phyloP scores from a whole-genome alignment of 2,797 vertebrate genomes.

The Centropyge bicolor region DNA sequence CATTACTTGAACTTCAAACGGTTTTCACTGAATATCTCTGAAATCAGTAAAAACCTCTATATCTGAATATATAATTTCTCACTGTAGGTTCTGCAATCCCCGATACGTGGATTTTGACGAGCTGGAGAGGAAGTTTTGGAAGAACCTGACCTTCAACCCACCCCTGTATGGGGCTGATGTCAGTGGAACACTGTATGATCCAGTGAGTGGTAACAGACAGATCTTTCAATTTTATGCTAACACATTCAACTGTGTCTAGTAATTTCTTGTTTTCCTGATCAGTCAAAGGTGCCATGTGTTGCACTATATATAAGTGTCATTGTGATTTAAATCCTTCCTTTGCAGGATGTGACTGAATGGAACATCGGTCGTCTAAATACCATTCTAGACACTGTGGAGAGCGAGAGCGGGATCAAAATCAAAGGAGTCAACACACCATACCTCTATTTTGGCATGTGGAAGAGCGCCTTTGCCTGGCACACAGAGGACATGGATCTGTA shows the following conservation, averaged over 20 bases:
- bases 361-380: conserved; percentile 94
- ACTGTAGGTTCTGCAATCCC: conserved; percentile 91
- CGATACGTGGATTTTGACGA: conserved; percentile 94
- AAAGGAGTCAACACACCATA: conserved; percentile 97
- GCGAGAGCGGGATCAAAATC: conserved; percentile 94
- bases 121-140: conserved; percentile 98
- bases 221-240: background rate
- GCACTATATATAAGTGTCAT: background rate
- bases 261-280: background rate
- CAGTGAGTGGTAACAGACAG: conserved; percentile 81
- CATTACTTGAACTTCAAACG: background rate
- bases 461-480: conserved; percentile 98
- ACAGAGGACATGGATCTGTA: conserved; percentile 99
- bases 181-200: conserved; percentile 94
- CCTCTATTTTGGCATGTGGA: conserved; percentile 99
- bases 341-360: conserved; percentile 93
- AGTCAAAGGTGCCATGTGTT: background rate
- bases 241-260: background rate
- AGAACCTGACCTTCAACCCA: conserved; percentile 96
- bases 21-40: conserved; percentile 1
- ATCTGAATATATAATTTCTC: background rate
- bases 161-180: conserved; percentile 97
- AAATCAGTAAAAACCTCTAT: background rate
- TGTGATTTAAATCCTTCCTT: conserved; percentile 2
- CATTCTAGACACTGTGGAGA: conserved; percentile 94